A percentile compares a stretch with the other conserved stretches of the same genome.
phyloP scores from a whole-genome alignment of 2,113 vertebrate species.

The Eurypyga helias region DNA sequence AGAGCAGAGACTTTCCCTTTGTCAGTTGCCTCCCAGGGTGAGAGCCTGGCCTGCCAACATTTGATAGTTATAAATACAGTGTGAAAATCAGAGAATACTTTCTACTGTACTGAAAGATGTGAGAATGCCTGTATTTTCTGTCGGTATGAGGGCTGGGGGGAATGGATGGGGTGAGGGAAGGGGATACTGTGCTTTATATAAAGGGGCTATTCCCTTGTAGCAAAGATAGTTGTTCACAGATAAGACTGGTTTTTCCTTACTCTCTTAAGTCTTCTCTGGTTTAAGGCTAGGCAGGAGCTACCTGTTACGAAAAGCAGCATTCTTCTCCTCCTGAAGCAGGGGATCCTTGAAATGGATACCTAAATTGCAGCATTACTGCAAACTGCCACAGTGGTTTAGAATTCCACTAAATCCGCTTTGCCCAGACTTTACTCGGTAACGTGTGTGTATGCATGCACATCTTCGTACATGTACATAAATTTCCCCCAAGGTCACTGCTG shows the following conservation, averaged over 20 bases:
- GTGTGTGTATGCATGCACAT: rapidly evolving
- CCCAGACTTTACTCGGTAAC: neutral
- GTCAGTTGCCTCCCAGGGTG: neutral
- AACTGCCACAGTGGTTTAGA: neutral
- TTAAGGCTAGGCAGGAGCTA: neutral
- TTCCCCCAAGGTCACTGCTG: neutral
- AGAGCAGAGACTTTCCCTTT: neutral
- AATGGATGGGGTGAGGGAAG: neutral
- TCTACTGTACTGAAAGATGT: neutral
- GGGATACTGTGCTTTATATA: neutral
- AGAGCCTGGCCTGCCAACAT: neutral
- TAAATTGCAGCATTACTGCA: neutral
- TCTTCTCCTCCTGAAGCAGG: neutral
- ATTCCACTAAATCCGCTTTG: neutral
- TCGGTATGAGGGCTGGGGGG: neutral
- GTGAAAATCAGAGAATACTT: neutral
- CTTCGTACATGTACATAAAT: neutral
- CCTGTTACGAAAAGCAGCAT: neutral
- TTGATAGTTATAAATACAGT: neutral
- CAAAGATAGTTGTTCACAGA: neutral
- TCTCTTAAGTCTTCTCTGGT: neutral
- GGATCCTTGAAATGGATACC: neutral
- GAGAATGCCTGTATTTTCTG: neutral
- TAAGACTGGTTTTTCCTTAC: neutral
- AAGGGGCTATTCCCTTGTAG: neutral